These are phyloP conservation scores for Leptoclinus maculatus DNA, from an alignment of 2,797 vertebrate species.

Conservation along the genomic window DNA sequence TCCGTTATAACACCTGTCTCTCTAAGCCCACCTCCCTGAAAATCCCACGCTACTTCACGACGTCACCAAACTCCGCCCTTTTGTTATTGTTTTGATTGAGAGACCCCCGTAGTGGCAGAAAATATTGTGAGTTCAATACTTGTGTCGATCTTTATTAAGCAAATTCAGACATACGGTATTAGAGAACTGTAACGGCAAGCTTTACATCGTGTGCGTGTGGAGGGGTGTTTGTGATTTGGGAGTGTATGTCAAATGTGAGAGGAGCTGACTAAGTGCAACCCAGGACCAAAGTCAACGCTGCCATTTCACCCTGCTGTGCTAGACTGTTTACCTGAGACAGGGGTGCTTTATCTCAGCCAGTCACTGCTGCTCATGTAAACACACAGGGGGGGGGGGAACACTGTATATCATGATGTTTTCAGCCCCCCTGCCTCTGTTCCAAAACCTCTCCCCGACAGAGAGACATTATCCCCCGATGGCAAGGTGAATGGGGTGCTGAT, in stretches of 20 bases:
- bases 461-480: slow-evolving; percentile 83
- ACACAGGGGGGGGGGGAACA: slow-evolving; percentile 43
- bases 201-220: background rate
- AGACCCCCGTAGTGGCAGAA: background rate
- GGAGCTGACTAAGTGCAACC: slow-evolving; percentile 67
- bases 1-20: background rate
- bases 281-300: slow-evolving; percentile 78
- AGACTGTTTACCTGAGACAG: slow-evolving; percentile 81
- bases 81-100: background rate
- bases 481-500: slow-evolving; percentile 86
- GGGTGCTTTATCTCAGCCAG: slow-evolving; percentile 80
- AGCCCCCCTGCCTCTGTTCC: slow-evolving; percentile 68
- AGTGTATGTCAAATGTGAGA: slow-evolving; percentile 42
- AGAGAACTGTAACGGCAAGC: background rate
- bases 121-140: background rate
- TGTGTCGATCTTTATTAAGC: background rate
- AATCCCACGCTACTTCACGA: background rate
- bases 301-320: slow-evolving; percentile 68
- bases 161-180: background rate
- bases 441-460: slow-evolving; percentile 70
- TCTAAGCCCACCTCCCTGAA: background rate
- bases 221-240: background rate
- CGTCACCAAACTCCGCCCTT: background rate
- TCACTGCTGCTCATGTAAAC: slow-evolving; percentile 69
- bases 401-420: slow-evolving; percentile 60